phyloP scores from a whole-genome alignment of 2,797 vertebrate species.

The Pyrrhura leucotis region DNA sequence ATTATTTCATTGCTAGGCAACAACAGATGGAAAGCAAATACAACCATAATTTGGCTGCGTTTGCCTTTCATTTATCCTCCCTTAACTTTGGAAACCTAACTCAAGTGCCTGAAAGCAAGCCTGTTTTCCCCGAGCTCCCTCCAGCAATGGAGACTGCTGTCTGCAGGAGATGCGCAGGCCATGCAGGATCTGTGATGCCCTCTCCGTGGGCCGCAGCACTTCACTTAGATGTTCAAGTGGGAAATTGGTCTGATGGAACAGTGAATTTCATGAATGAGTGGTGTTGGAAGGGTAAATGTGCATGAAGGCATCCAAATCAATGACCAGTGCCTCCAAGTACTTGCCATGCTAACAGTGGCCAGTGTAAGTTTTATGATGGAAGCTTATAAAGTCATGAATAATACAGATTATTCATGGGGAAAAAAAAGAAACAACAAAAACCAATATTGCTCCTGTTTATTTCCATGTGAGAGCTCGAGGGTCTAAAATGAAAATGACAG shows the following conservation, averaged over 20 bases:
- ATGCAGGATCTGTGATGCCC: not conserved
- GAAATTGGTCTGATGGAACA: not conserved
- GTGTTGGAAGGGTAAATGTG: not conserved
- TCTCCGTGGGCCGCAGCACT: fast-evolving
- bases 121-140: not conserved
- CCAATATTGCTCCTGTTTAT: not conserved
- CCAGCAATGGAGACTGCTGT: not conserved
- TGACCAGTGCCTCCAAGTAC: not conserved
- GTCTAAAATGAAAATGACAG: not conserved
- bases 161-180: not conserved
- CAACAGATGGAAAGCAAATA: not conserved
- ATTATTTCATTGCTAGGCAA: not conserved
- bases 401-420: not conserved
- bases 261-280: not conserved
- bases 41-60: not conserved
- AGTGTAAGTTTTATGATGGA: not conserved
- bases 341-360: not conserved
- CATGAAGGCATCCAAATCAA: not conserved
- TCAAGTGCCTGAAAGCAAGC: not conserved
- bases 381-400: not conserved
- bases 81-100: not conserved
- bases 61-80: not conserved
- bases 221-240: not conserved
- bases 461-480: not conserved
- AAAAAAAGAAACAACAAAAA: not conserved